These are phyloP conservation scores for Phalanger gymnotis DNA, from an alignment of 2,797 vertebrate species.

Conservation along the genomic window DNA sequence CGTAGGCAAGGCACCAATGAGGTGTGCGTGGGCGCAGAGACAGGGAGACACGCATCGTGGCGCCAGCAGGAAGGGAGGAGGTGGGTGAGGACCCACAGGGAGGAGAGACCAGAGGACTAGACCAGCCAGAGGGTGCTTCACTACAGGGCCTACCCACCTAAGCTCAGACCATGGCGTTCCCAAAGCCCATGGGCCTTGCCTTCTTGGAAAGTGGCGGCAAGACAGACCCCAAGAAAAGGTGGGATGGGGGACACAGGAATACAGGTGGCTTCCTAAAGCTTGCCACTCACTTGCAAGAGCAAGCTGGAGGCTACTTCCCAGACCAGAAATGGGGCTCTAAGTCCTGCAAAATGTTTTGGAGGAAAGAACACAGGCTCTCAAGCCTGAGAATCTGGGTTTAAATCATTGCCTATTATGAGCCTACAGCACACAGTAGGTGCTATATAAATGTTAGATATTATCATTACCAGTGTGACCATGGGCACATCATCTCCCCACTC, in stretches of 20 bases:
- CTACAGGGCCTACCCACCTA: not conserved
- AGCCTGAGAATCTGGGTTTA: no score
- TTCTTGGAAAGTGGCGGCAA: not conserved
- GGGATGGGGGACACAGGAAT: not conserved
- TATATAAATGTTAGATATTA: not conserved
- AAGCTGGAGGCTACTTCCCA: not conserved
- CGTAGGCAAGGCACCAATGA: conserved; percentile 73
- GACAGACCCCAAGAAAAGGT: not conserved
- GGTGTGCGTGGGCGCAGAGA: conserved; percentile 77
- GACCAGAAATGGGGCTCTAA: not conserved
- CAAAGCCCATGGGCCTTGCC: not conserved
- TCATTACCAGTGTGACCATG: not conserved
- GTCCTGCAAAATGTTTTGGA: no score
- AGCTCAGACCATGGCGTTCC: not conserved
- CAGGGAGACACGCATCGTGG: conserved; percentile 70
- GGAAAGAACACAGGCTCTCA: no score
- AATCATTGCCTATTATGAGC: no score
- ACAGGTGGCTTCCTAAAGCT: not conserved
- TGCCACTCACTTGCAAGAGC: not conserved
- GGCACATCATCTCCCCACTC: not conserved
- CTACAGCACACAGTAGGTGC: not conserved
- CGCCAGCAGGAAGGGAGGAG: conserved; percentile 65
- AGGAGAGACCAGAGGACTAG: conserved; percentile 48
- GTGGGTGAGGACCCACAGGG: conserved; percentile 52
- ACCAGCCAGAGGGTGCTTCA: conserved; percentile 38